These are phyloP conservation scores for Cacoxenus indagator DNA, from an alignment of 2,888 invertebrate genomes.

Conservation along the genomic window DNA sequence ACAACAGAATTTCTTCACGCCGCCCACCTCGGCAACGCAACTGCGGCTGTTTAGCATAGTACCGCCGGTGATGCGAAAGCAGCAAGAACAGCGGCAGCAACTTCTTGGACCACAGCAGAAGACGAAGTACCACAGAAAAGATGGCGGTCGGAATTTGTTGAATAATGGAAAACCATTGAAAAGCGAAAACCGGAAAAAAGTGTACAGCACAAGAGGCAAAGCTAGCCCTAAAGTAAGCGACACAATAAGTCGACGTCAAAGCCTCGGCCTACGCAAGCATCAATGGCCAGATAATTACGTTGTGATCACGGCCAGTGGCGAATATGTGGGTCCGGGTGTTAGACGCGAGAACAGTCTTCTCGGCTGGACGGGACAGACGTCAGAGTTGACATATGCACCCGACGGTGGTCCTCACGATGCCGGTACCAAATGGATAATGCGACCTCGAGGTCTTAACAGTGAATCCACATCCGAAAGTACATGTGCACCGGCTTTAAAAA, in stretches of 20 bases:
- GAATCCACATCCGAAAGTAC: background rate
- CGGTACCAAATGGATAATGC: slow-evolving; percentile 8
- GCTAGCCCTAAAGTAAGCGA: background rate
- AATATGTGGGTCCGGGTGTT: background rate
- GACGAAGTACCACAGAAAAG: no score
- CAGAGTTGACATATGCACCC: background rate
- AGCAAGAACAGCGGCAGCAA: no score
- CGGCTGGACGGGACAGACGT: background rate
- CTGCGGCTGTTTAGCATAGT: no score
- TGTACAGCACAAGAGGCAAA: no score
- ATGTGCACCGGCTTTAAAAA: background rate
- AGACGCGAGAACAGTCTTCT: background rate
- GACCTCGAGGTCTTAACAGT: background rate
- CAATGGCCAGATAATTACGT: slow-evolving; percentile 1
- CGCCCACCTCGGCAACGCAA: no score
- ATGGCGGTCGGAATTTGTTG: no score
- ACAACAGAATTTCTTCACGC: no score
- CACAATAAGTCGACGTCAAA: background rate
- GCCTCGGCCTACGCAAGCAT: background rate
- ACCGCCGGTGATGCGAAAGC: no score
- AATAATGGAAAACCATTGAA: no score
- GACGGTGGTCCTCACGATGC: background rate
- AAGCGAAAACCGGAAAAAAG: no score
- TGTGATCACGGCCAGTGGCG: background rate
- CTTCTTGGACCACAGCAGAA: no score